Evolutionary conservation across 2,797 vertebrate genomes (phyloP).

Genomic region (Molossus alvarezi): DNA sequence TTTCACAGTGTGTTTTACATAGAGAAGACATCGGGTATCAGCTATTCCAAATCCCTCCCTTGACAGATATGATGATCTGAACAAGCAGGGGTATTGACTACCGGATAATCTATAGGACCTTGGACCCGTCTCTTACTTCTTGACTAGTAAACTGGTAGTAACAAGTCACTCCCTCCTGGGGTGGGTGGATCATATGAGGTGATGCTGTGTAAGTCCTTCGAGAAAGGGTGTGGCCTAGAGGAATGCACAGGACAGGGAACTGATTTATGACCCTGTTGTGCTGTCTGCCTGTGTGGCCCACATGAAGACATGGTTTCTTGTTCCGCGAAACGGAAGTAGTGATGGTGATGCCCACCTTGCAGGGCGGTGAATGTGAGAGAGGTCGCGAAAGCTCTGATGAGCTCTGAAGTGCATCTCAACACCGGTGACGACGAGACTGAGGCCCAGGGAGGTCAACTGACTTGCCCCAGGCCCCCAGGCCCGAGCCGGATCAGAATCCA

Average conservation of each 20-base stretch:
- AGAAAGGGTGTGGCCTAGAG: background rate
- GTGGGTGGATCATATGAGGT: background rate
- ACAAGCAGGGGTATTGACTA: background rate
- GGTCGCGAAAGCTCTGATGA: background rate
- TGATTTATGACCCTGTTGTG: background rate
- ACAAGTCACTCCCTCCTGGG: background rate
- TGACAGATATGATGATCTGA: background rate
- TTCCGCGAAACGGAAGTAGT: background rate
- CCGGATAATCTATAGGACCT: background rate
- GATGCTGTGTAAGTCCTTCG: background rate
- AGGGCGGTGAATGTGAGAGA: background rate
- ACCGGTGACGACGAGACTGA: background rate
- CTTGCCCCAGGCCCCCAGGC: background rate
- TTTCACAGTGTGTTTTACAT: background rate
- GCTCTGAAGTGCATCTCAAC: background rate
- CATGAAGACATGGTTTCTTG: background rate
- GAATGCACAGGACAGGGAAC: background rate
- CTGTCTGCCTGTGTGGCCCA: background rate
- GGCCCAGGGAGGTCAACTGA: background rate
- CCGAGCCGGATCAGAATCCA: background rate
- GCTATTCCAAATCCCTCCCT: background rate
- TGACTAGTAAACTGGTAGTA: background rate
- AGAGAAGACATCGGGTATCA: background rate
- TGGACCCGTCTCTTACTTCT: background rate
- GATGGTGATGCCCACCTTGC: background rate